Evolutionary conservation across 2,888 invertebrate species (phyloP).

Genomic region (Salticus scenicus): DNA sequence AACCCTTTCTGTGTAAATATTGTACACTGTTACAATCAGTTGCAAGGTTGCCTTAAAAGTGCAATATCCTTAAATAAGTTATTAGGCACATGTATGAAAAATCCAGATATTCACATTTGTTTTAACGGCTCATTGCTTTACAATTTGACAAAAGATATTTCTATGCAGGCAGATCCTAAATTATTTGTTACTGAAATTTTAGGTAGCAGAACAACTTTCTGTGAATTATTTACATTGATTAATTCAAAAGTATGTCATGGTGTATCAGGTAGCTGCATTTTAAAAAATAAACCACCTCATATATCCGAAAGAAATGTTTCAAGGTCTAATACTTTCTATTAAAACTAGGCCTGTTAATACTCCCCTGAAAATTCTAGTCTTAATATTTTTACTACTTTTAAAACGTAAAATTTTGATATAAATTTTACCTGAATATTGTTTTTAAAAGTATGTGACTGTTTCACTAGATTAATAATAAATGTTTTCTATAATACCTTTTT

Average conservation of each 20-base stretch:
- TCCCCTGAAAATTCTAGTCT: too few species aligned
- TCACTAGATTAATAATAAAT: too few species aligned
- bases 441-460: too few species aligned
- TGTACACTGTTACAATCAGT: conserved; percentile 75
- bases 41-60: conserved; percentile 74
- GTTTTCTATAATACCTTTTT: too few species aligned
- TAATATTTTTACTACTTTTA: too few species aligned
- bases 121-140: conserved; percentile 69
- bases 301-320: not conserved
- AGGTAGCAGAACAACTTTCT: conserved; percentile 76
- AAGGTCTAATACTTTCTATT: too few species aligned
- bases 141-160: conserved; percentile 69
- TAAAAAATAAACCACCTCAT: not conserved
- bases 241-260: not conserved
- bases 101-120: conserved; percentile 21
- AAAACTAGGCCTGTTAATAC: too few species aligned
- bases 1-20: conserved; percentile 71
- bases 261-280: not conserved
- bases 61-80: conserved; percentile 74
- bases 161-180: conserved; percentile 49
- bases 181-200: conserved; percentile 68
- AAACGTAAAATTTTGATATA: too few species aligned
- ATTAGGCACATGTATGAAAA: conserved; percentile 63
- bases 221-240: conserved; percentile 18
- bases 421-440: too few species aligned